Evolutionary conservation across 2,113 vertebrate genomes (phyloP), one percentile per base, ranked within the genome.

Genomic region (Nymphicus hollandicus): DNA sequence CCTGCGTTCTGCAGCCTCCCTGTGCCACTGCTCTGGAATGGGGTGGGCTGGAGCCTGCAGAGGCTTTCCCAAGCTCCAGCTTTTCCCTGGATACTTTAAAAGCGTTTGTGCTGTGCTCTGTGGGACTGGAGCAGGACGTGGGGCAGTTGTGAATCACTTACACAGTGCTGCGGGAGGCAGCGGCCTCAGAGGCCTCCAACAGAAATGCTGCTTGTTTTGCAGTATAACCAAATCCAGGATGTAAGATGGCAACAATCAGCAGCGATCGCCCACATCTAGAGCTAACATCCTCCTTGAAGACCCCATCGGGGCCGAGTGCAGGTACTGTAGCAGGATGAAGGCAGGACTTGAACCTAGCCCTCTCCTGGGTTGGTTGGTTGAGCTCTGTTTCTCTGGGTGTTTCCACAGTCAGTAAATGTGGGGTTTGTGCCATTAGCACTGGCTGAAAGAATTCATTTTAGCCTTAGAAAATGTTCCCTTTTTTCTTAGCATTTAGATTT

Each of bases 181-280:
- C 0, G 9, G 13, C 71, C 63, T 31, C 31, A 1, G 0, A 3
- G 41, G 7, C 25, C 28, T 66, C 41, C 58, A 15, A 3, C 49
- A 50, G 71, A 63, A 72, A 43, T 0, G 17, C 33, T 37, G 64
- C 11, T 39, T 31, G 4, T 39, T 72, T 28, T 58, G 66, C 16
- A 29, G 2, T 4, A 18, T 35, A 58, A 5, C 2, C 0, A 1
- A 22, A 29, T 35, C 46, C n/a, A 13, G 52, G 46, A 8, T n/a
- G 7, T 2, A 19, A n/a, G 11, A 37, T 13, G 47, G 58, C 17
- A 31, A 15, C 64, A 60, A 15, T 15, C 52, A 55, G 29, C 33
- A 6, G 19, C 4, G 69, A 18, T 52, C n/a, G 16, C 18, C 43
- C 27, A 8, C 12, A 44, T 15, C 71, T 29, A 3, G 11, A 41